Base-by-base conservation (phyloP, 2,888 invertebrate species). In the Hirudinaria manillensis region DNA sequence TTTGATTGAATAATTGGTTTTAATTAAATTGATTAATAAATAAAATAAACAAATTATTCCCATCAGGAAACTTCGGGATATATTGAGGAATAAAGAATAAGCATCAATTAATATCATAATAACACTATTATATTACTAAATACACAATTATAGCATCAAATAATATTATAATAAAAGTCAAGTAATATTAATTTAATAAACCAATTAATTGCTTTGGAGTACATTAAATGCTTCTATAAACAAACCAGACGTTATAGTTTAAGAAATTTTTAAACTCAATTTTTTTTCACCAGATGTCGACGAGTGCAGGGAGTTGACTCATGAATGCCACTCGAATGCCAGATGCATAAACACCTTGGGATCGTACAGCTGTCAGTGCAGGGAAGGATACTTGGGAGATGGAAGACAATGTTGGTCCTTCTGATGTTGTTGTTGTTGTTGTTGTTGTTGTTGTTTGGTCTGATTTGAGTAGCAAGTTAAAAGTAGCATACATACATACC, bases 371-470 rank as follows among this genome's bases (percentile, higher is more conserved):
- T 73, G 73, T 38, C 34, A 61, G 27, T 73, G 73, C 21, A 38
- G 13, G 16, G 65, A 61, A 13, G 73, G 73, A 1, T 73, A 29
- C 61, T 21, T 53, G 7, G 73, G 73, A 61, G 73, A 73, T 65
- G 73, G 73, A 32, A 73, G 36, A 61, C 56, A n/a, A 16, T 73
- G 56, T 55, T 34, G 6, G 34, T 56, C 21, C 38, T 0, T 61
- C n/a, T n/a, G n/a, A n/a, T n/a, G n/a, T n/a, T n/a, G n/a, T n/a
- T n/a, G n/a, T n/a, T n/a, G n/a, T n/a, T n/a, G 34, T 29, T 29
- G 67, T 67, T n/a, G n/a, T n/a, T n/a, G n/a, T 45, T 10, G 45
- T 45, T 10, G 6, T 38, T 45, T 16, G 1, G 45, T 16, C 45
- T 45, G 13, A 1, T 45, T 16, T 45, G 13, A 45, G 45, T 7